Evolutionary conservation across 2,113 vertebrate species (phyloP).

Genomic region (Ciconia maguari): DNA sequence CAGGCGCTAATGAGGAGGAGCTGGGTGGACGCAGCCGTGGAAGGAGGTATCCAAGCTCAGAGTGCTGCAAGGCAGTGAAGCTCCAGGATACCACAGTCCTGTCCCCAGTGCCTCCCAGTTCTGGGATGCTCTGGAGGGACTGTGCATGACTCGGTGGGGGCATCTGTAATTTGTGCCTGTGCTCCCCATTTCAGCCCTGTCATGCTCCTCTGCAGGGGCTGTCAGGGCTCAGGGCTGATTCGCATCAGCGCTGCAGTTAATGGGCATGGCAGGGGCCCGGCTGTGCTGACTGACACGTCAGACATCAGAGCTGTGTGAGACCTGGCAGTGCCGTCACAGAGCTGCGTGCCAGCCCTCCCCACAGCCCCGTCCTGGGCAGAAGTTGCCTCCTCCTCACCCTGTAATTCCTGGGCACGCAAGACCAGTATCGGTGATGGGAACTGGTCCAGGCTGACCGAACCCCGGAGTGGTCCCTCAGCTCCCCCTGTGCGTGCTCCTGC

Average conservation of each 20-base stretch:
- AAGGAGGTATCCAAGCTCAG: not conserved
- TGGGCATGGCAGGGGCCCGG: slow-evolving; percentile 8
- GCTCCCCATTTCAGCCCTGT: not conserved
- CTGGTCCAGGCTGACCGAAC: not conserved
- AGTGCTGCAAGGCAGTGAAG: not conserved
- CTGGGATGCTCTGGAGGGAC: not conserved
- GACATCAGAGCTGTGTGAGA: slow-evolving; percentile 30
- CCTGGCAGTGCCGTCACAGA: not conserved
- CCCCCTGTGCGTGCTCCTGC: accelerated
- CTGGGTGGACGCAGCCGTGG: not conserved
- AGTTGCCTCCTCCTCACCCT: not conserved
- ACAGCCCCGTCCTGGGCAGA: not conserved
- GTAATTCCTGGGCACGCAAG: accelerated
- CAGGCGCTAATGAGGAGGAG: not conserved
- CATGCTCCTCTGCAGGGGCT: not conserved
- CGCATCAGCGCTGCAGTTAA: not conserved
- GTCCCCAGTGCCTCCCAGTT: accelerated
- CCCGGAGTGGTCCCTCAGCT: accelerated
- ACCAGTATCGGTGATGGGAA: accelerated
- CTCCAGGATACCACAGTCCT: accelerated
- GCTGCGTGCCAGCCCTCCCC: not conserved
- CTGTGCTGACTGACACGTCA: slow-evolving; percentile 18
- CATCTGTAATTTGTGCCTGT: not conserved
- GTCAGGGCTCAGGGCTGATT: not conserved
- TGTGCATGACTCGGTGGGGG: accelerated